Percentiles rank a stretch among this genome's conserved stretches.
Evolutionary conservation across 2,888 invertebrate species (phyloP).

Genomic region (Lampropteryx suffumata): DNA sequence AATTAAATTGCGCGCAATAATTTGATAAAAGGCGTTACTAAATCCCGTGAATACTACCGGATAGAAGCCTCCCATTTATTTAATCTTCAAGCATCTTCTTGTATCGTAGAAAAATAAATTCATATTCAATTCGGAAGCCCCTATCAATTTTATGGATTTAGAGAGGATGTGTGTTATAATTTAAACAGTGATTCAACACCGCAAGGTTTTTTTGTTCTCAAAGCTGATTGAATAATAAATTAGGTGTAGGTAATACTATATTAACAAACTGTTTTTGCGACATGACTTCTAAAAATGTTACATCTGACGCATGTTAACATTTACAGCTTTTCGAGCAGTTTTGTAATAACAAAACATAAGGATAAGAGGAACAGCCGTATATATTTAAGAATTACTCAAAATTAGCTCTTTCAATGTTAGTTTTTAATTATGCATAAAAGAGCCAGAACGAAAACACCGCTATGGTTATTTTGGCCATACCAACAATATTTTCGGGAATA

Average conservation of each 20-base stretch:
- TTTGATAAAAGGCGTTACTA: slow-evolving; percentile 66
- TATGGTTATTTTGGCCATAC: no score
- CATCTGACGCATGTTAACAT: no score
- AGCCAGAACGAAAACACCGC: no score
- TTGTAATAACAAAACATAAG: no score
- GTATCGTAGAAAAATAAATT: slow-evolving; percentile 31
- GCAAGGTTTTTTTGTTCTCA: slow-evolving; percentile 20
- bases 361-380: no score
- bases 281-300: not conserved
- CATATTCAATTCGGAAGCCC: slow-evolving; percentile 39
- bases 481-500: no score
- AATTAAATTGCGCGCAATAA: slow-evolving; percentile 72
- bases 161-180: slow-evolving; percentile 33
- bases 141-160: slow-evolving; percentile 37
- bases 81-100: slow-evolving; percentile 30
- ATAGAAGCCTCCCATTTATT: slow-evolving; percentile 33
- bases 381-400: no score
- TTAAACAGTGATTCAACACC: slow-evolving; percentile 28
- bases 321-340: no score
- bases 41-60: slow-evolving; percentile 52
- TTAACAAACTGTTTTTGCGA: not conserved
- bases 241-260: not conserved
- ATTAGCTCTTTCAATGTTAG: no score
- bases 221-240: slow-evolving; percentile 15
- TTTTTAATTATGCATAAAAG: no score